Percentiles rank a stretch among this genome's conserved stretches.
Evolutionary conservation across 2,113 vertebrate species (phyloP).

Genomic region (Atrichornis clamosus): DNA sequence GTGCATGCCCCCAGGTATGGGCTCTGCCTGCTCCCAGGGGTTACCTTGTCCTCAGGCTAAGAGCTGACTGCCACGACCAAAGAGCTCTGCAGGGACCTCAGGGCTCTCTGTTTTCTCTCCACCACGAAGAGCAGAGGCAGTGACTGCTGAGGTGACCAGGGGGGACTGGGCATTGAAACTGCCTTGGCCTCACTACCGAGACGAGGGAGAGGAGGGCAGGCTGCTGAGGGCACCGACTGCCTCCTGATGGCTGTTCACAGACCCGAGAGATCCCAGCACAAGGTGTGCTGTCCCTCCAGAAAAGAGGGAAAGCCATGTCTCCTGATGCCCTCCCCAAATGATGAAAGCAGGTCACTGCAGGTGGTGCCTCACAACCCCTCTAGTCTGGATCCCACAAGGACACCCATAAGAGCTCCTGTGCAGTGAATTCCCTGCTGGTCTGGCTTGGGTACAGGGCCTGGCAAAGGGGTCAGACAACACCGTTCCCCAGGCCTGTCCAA

Average conservation of each 20-base stretch:
- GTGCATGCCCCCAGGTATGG: not conserved
- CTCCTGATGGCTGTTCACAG: not conserved
- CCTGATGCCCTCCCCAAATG: fast-evolving
- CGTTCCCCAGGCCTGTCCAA: not conserved
- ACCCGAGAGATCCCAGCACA: not conserved
- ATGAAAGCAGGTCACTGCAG: not conserved
- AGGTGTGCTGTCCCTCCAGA: not conserved
- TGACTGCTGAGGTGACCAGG: not conserved
- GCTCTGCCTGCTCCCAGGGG: not conserved
- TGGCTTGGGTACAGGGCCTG: not conserved
- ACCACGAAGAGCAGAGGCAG: not conserved
- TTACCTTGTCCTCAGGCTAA: not conserved
- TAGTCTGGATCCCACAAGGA: not conserved
- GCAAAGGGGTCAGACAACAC: not conserved
- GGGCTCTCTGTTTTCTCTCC: not conserved
- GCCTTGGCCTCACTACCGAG: not conserved
- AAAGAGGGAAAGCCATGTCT: not conserved
- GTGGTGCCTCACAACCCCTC: not conserved
- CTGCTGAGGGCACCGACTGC: not conserved
- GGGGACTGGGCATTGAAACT: not conserved
- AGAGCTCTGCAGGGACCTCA: not conserved
- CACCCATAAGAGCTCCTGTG: not conserved
- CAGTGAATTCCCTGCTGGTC: not conserved
- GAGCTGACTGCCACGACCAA: not conserved
- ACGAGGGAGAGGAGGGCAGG: not conserved